Evolutionary conservation across 2,888 invertebrate genomes (phyloP), one percentile per base, ranked within the genome.

Genomic region (Drosophila diplacantha): DNA sequence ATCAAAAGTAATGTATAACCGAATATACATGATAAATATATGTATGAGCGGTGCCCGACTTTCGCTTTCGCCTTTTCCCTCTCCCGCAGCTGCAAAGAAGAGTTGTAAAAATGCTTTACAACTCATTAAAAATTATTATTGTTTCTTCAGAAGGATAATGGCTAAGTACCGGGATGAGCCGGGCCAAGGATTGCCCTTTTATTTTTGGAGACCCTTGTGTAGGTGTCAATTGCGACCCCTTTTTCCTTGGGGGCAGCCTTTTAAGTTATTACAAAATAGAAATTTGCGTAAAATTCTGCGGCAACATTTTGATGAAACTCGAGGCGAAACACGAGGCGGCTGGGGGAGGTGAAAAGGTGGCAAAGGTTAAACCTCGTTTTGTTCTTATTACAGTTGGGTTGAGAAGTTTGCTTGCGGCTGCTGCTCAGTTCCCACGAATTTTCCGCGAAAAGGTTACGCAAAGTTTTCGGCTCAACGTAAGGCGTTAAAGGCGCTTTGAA

Each of bases 121-220:
- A 68, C 84, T 79, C 82, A 79, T 82, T 74, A 74, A 74, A 75
- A 75, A 57, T 74, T 65, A 69, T 83, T 72, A 83, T 75, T 78
- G 67, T 72, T 63, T 59, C 55, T 32, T 20, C 44, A 46, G 38
- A 64, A 43, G 39, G 55, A 52, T 53, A 52, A 44, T 59, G 43
- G 49, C 38, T 31, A 44, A 44, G 44, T 44, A 18, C 29, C 32
- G 18, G n/a, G 34, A 31, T 29, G 34, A 37, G 35, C 59, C 9
- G 14, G 34, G 29, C 41, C 34, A 2, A 1, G 53, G 50, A 50
- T 35, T 29, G 26, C 12, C 16, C 8, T 37, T 34, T 29, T 24
- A 8, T 35, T 16, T 18, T 5, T 5, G n/a, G 26, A 31, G 29
- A 35, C 38, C 51, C 50, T 39, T 53, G 56, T 29, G 60, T 68